Evolutionary conservation across 2,797 vertebrate species (phyloP).

Genomic region (Setipinna tenuifilis): DNA sequence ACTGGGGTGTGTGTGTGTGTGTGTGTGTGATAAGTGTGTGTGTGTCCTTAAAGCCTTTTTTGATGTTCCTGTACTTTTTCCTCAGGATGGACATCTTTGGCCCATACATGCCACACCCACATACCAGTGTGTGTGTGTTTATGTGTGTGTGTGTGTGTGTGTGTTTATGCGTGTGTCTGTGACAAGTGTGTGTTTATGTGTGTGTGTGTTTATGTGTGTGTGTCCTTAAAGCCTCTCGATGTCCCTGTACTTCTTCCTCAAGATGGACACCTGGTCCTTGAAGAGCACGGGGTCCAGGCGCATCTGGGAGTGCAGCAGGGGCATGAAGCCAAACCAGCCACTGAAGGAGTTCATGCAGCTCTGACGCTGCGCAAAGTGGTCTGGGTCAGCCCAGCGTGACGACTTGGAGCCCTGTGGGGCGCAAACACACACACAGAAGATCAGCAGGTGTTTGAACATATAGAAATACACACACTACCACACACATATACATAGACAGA

Average conservation of each 20-base stretch:
- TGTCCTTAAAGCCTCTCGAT: conserved; percentile 71
- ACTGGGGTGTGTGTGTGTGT: no score
- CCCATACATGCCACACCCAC: no score
- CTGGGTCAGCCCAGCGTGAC: conserved; percentile 82
- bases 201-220: neutral
- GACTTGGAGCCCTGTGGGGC: conserved; percentile 72
- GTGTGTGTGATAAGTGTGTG: neutral
- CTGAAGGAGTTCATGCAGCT: conserved; percentile 80
- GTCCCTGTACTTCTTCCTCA: conserved; percentile 83
- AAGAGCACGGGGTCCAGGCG: conserved; percentile 81
- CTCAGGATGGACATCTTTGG: conserved; percentile 77
- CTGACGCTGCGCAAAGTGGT: conserved; percentile 83
- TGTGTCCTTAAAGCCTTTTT: conserved; percentile 62
- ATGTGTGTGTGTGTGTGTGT: conserved; percentile 29
- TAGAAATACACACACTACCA: neutral
- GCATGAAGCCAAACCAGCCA: conserved; percentile 82
- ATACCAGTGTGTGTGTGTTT: neutral
- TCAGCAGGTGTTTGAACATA: neutral
- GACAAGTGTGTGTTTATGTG: neutral
- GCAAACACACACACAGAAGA: neutral
- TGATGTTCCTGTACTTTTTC: conserved; percentile 83
- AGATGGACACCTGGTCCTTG: conserved; percentile 82
- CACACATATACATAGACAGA: neutral
- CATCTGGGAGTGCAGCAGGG: conserved; percentile 80
- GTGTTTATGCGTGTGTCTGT: neutral